Percentiles rank a stretch among this genome's conserved stretches.
phyloP scores from a whole-genome alignment of 37 sponge, comb jelly and placozoan species.

The Theonella swinhoei region DNA sequence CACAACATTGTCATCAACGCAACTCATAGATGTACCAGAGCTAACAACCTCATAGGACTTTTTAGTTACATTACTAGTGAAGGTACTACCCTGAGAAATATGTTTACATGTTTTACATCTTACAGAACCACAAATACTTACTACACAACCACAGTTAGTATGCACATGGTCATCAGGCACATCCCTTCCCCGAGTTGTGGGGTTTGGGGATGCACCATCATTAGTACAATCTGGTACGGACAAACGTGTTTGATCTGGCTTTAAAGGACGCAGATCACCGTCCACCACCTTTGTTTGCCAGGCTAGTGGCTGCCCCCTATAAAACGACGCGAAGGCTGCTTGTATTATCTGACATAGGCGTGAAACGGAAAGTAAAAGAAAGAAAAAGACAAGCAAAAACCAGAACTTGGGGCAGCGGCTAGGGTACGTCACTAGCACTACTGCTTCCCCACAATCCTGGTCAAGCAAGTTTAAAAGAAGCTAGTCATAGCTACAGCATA shows the following conservation, averaged over 20 bases:
- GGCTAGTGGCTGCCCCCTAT: neutral
- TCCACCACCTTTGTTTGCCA: neutral
- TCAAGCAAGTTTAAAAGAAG: neutral
- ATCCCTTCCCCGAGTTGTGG: neutral
- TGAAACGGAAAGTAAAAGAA: neutral
- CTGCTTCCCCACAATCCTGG: neutral
- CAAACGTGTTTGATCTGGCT: neutral
- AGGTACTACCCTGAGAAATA: neutral
- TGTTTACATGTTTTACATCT: neutral
- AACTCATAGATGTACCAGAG: neutral
- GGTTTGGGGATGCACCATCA: neutral
- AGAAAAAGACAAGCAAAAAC: neutral
- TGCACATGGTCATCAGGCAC: neutral
- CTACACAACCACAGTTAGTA: neutral
- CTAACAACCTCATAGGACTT: neutral
- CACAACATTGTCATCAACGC: neutral
- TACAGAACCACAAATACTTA: neutral
- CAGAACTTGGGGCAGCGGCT: neutral
- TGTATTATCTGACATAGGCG: neutral
- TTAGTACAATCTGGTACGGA: neutral
- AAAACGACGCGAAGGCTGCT: neutral
- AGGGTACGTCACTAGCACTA: neutral
- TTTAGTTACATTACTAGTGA: no score
- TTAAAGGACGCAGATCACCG: neutral
- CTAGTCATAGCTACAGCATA: neutral